Percentiles rank a stretch among this genome's conserved stretches.
These are phyloP conservation scores for Aptenodytes patagonicus DNA, from an alignment of 2,113 vertebrate species.

Conservation along the genomic window DNA sequence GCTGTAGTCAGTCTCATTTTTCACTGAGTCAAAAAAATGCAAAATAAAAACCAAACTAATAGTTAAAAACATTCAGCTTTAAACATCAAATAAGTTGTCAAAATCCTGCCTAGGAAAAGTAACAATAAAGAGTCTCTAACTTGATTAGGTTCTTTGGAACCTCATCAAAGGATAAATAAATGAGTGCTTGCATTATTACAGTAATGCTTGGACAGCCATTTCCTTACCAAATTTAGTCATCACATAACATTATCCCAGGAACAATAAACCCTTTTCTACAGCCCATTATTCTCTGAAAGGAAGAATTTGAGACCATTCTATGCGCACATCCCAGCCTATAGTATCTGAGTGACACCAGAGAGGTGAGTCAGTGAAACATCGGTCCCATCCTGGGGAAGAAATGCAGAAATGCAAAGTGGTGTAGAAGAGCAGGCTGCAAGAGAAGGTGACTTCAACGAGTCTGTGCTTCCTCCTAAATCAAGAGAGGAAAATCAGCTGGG, in stretches of 20 bases:
- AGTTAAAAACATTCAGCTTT: background rate
- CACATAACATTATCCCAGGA: background rate
- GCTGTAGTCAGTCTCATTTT: background rate
- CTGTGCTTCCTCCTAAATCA: background rate
- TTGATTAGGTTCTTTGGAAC: conserved; percentile 27
- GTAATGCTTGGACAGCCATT: conserved; percentile 14
- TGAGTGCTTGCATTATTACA: background rate
- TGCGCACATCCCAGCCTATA: background rate
- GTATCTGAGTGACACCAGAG: background rate
- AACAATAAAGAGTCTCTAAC: background rate
- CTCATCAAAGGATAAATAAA: conserved; percentile 40
- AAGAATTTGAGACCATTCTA: background rate
- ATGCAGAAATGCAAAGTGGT: background rate
- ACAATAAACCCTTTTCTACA: conserved; percentile 23
- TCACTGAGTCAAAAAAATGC: background rate
- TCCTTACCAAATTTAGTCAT: conserved; percentile 26
- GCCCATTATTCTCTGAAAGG: conserved; percentile 8
- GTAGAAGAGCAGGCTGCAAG: background rate
- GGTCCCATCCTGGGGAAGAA: background rate
- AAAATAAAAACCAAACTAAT: background rate
- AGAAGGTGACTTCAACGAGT: background rate
- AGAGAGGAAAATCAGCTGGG: background rate
- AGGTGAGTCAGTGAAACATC: background rate
- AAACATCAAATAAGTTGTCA: background rate
- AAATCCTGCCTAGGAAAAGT: background rate